Conservation (phyloP, 2,797 vertebrate genomes). For the Lerista edwardsae region DNA sequence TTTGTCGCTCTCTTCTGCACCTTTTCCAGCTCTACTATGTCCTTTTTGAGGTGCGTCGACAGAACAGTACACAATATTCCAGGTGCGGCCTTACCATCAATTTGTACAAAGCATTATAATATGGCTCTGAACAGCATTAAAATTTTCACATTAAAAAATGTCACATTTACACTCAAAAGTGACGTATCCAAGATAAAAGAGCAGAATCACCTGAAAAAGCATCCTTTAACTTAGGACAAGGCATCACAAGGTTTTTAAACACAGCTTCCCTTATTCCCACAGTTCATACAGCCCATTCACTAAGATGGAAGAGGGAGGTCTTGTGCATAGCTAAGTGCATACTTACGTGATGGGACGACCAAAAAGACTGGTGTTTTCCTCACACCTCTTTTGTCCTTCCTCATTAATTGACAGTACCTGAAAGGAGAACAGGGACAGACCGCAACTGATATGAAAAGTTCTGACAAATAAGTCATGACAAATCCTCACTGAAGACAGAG, state of each 20-base stretch:
- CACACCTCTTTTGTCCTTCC: conserved; percentile 91
- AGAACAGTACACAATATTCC: too few relatives aligned
- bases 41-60: too few relatives aligned
- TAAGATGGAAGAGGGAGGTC: not conserved
- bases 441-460: not conserved
- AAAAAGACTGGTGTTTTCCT: conserved; percentile 88
- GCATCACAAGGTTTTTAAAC: not conserved
- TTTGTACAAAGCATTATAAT: too few relatives aligned
- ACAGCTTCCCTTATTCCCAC: not conserved
- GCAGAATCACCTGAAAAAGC: too few relatives aligned
- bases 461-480: not conserved
- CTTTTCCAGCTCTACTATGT: too few relatives aligned
- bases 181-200: too few relatives aligned
- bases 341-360: conserved; percentile 90
- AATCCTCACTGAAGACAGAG: not conserved
- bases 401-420: conserved; percentile 93
- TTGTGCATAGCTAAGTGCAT: not conserved
- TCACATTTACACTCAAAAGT: not conserved
- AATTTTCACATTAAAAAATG: not conserved
- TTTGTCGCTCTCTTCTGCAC: too few relatives aligned
- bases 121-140: not conserved
- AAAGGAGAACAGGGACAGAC: conserved; percentile 21
- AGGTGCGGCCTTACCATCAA: too few relatives aligned
- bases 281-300: too few relatives aligned
- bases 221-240: not conserved